Evolutionary conservation across 2,888 invertebrate species (phyloP).

Genomic region (Laothoe populi): DNA sequence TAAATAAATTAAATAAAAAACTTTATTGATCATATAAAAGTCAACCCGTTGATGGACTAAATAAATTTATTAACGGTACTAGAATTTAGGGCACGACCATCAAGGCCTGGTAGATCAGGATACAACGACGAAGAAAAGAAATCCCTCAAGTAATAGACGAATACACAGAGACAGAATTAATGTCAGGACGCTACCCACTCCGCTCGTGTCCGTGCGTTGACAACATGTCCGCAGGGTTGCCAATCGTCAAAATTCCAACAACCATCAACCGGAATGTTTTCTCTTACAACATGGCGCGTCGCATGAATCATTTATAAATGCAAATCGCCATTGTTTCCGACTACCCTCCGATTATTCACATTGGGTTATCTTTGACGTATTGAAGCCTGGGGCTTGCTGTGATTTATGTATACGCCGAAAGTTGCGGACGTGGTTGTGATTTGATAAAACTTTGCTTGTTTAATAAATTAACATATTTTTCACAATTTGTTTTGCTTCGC

Average conservation of each 20-base stretch:
- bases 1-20: too few species aligned
- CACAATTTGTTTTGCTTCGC: constrained; percentile 10
- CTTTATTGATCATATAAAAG: too few species aligned
- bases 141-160: too few species aligned
- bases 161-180: background rate
- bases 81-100: too few species aligned
- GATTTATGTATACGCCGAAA: constrained; percentile 42
- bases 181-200: background rate
- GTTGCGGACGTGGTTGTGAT: constrained; percentile 26
- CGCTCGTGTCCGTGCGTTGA: constrained; percentile 20
- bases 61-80: too few species aligned
- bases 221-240: constrained; percentile 46
- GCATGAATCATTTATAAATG: constrained; percentile 79
- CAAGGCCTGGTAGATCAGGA: too few species aligned
- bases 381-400: constrained; percentile 46
- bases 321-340: constrained; percentile 70
- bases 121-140: too few species aligned
- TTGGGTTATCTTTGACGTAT: constrained; percentile 70
- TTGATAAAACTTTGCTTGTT: constrained; percentile 25
- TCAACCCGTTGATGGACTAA: too few species aligned
- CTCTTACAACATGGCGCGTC: constrained; percentile 60
- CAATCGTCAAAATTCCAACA: constrained; percentile 59
- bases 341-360: constrained; percentile 70
- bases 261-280: constrained; percentile 59
- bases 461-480: constrained; percentile 23